phyloP scores from a whole-genome alignment of 23 tunicate species.

The Halocynthia roretzi region DNA sequence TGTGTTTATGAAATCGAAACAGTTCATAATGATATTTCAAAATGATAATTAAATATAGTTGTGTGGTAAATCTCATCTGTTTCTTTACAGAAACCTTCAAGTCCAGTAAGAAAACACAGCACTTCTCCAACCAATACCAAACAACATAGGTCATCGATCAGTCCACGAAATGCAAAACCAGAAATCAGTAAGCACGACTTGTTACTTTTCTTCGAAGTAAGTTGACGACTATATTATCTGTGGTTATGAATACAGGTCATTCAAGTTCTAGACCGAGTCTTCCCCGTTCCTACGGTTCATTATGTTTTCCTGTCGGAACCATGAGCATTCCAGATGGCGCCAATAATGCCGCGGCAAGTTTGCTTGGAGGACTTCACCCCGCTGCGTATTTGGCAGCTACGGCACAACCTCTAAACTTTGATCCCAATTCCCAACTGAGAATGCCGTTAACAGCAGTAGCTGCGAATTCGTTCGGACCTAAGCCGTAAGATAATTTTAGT shows the following conservation, averaged over 20 bases:
- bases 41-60: no score
- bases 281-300: slow-evolving; percentile 4
- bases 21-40: no score
- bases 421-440: slow-evolving; percentile 8
- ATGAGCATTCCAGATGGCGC: slow-evolving; percentile 13
- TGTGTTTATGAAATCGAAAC: no score
- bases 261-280: slow-evolving; percentile 4
- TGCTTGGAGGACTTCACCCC: slow-evolving; percentile 5
- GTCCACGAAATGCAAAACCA: slow-evolving; percentile 1
- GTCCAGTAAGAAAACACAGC: slow-evolving; percentile 18
- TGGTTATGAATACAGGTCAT: slow-evolving; percentile 8
- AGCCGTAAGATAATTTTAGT: no score
- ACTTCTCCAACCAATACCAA: slow-evolving; percentile 18
- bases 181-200: no score
- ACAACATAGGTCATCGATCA: slow-evolving; percentile 14
- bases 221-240: background rate
- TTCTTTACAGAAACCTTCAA: slow-evolving; percentile 19
- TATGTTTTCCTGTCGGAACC: slow-evolving; percentile 14
- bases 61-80: background rate
- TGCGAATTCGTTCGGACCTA: no score
- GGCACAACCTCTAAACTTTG: slow-evolving; percentile 6
- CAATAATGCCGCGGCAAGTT: background rate
- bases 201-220: background rate
- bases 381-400: slow-evolving; percentile 27
- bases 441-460: no score